phyloP scores from a whole-genome alignment of 2,113 vertebrate genomes.

The Nesogale talazaci region DNA sequence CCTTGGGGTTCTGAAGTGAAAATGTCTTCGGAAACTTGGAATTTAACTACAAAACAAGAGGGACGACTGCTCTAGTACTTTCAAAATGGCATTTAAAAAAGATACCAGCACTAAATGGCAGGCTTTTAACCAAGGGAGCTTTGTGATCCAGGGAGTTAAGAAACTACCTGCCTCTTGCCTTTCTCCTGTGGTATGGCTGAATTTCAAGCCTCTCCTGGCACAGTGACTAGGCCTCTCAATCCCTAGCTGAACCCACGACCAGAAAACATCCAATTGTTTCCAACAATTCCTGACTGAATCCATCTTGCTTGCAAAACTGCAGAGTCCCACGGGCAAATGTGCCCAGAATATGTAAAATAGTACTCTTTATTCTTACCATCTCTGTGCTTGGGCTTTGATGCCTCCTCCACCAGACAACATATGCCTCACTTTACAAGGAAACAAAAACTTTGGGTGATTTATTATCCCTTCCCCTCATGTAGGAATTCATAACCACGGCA shows the following conservation, averaged over 20 bases:
- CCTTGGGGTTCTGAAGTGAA: conserved; percentile 12
- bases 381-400: not conserved
- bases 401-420: not conserved
- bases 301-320: conserved; percentile 55
- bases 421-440: conserved; percentile 41
- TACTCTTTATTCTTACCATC: conserved; percentile 60
- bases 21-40: conserved; percentile 28
- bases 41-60: conserved; percentile 53
- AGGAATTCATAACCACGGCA: not conserved
- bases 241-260: conserved; percentile 29
- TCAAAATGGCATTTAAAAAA: conserved; percentile 59
- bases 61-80: not conserved
- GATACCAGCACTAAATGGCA: not conserved
- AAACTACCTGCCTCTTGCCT: conserved; percentile 47
- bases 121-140: conserved; percentile 22
- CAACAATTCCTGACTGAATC: conserved; percentile 59
- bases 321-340: conserved; percentile 59
- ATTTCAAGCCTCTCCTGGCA: conserved; percentile 56
- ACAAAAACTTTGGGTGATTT: conserved; percentile 22
- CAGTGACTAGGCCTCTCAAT: conserved; percentile 46
- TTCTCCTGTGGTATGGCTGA: conserved; percentile 43
- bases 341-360: conserved; percentile 37
- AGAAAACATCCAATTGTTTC: conserved; percentile 67
- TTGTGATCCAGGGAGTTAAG: conserved; percentile 11
- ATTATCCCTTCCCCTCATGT: not conserved